Conservation (phyloP, 2,797 vertebrate genomes). For the Poliocrania exsul region DNA sequence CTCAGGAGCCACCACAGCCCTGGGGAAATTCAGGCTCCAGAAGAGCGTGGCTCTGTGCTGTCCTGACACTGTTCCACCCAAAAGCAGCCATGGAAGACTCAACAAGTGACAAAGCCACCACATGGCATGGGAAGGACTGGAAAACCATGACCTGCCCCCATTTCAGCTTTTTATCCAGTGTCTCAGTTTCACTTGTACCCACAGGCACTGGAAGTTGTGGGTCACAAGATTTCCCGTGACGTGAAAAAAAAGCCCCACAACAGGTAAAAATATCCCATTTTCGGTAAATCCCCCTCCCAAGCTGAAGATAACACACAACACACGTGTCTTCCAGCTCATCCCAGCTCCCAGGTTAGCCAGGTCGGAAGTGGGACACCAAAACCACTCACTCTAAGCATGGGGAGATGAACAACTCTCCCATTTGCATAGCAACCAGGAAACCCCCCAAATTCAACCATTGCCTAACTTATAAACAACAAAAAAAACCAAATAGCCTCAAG, state of each 20-base stretch:
- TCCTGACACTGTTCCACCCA: background rate
- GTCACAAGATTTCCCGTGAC: rapidly evolving
- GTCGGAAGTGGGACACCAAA: background rate
- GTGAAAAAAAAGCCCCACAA: background rate
- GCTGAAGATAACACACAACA: background rate
- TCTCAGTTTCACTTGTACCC: background rate
- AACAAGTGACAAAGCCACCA: rapidly evolving
- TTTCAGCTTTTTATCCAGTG: rapidly evolving
- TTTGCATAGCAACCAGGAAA: background rate
- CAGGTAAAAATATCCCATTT: background rate
- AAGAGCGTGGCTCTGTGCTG: rapidly evolving
- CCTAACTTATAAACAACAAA: background rate
- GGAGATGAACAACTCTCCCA: background rate
- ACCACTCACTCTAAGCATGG: background rate
- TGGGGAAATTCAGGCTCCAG: background rate
- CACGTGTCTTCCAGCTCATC: background rate
- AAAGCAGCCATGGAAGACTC: background rate
- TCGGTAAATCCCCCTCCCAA: background rate
- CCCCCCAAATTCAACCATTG: background rate
- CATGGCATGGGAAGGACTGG: rapidly evolving
- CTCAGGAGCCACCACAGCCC: background rate
- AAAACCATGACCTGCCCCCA: background rate
- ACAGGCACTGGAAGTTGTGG: background rate
- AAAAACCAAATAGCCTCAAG: background rate
- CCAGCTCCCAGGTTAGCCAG: background rate